Evolutionary conservation across 2,113 vertebrate genomes (phyloP), one percentile per base, ranked within the genome.

Genomic region (Shinisaurus crocodilurus): DNA sequence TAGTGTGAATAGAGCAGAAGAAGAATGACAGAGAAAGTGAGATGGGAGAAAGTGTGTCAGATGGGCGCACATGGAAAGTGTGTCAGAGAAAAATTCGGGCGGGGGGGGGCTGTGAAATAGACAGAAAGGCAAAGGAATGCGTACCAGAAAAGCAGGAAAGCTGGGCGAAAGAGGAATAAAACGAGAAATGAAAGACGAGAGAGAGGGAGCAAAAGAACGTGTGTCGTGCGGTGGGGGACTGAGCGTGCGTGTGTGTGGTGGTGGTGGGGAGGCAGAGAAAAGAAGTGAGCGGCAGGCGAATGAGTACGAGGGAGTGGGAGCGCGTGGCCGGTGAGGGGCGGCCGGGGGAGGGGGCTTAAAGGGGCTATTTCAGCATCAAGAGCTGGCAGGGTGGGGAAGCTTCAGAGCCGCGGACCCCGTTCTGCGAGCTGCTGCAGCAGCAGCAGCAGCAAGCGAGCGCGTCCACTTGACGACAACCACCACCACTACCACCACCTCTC

Each of bases 121-220:
- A 20, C 13, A 32, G 43, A 23, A 15, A 9, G n/a, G 50, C 65
- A 86, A 92, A 88, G 88, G 6, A 88, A 90, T 86, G 92, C 69
- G 16, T 15, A 57, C 29, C 79, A 29, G 67, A 27, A 76, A 54
- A 37, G 7, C 34, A 40, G 67, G 32, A 34, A 57, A 77, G 43
- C 60, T 34, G 54, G 15, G 18, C 12, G 67, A 81, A 69, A 74
- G 48, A 54, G 77, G 34, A 27, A 40, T 32, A 81, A 40, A 8
- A 83, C 16, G 80, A 84, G 87, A 85, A 75, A 87, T n/a, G 13
- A 13, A 84, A 29, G 79, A 8, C 6, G 65, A 50, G 40, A 82
- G 0, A 1, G 60, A 20, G 37, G 27, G 3, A 3, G 82, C 75
- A 0, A 0, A 9, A 32, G 65, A 54, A 43, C 50, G 72, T 32